phyloP scores from a whole-genome alignment of 2,113 vertebrate species.

The Lagopus leucura region DNA sequence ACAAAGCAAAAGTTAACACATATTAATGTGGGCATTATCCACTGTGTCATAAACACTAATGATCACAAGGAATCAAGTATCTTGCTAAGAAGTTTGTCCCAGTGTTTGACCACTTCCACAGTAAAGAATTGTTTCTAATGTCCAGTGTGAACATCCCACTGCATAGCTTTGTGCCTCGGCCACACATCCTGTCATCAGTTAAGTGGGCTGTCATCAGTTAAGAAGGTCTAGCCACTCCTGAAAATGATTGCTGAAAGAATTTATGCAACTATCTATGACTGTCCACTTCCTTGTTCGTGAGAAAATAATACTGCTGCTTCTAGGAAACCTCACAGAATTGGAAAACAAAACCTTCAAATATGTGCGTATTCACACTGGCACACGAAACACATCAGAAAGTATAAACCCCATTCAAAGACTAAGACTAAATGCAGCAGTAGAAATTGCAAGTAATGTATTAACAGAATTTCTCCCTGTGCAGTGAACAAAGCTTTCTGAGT shows the following conservation, averaged over 20 bases:
- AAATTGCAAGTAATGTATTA: not conserved
- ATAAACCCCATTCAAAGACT: not conserved
- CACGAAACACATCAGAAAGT: not conserved
- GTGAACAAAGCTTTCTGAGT: not conserved
- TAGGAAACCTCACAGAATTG: not conserved
- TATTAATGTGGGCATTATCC: not conserved
- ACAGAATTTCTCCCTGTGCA: not conserved
- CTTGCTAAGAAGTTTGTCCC: not conserved
- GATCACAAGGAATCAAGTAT: not conserved
- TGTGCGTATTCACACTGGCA: fast-evolving
- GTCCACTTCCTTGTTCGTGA: not conserved
- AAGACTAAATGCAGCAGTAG: not conserved
- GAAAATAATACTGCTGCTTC: not conserved
- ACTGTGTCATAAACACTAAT: not conserved
- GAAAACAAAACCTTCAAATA: not conserved
- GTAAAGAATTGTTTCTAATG: not conserved
- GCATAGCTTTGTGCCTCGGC: not conserved
- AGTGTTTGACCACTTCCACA: not conserved
- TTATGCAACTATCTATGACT: not conserved
- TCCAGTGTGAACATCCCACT: not conserved
- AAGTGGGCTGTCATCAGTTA: not conserved
- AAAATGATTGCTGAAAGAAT: not conserved
- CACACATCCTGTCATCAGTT: not conserved
- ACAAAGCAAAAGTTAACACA: not conserved
- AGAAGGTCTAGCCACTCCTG: not conserved